These are phyloP conservation scores for Alectura lathami DNA, from an alignment of 2,113 vertebrate species.

Conservation along the genomic window DNA sequence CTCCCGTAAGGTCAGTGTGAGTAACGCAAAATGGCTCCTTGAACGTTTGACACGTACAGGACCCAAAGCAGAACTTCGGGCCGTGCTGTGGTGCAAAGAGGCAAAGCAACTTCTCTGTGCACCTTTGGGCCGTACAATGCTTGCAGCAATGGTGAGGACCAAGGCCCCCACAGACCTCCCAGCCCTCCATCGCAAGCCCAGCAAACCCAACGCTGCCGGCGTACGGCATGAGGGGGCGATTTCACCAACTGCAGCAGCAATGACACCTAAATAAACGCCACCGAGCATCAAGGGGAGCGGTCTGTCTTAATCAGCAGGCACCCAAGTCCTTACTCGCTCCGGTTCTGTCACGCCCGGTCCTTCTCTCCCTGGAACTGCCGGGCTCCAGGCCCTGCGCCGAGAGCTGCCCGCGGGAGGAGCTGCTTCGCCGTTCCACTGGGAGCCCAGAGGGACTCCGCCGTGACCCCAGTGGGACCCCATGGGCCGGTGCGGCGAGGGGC, in stretches of 20 bases:
- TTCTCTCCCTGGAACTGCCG: not conserved
- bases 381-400: not conserved
- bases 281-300: no score
- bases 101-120: not conserved
- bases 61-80: not conserved
- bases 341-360: not conserved
- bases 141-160: constrained; percentile 73
- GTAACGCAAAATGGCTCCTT: not conserved
- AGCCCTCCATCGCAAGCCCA: not conserved
- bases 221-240: not conserved
- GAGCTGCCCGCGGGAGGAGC: not conserved
- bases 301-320: not conserved
- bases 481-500: no score
- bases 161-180: not conserved
- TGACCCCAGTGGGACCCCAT: no score
- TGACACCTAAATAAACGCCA: not conserved
- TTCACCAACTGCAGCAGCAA: not conserved
- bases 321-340: not conserved
- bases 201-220: not conserved
- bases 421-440: no score
- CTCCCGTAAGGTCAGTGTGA: not conserved
- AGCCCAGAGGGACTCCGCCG: not conserved
- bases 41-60: not conserved
- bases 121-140: constrained; percentile 69
- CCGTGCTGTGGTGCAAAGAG: not conserved